Conservation (phyloP, 2,888 invertebrate species). For the Xylota sylvarum region DNA sequence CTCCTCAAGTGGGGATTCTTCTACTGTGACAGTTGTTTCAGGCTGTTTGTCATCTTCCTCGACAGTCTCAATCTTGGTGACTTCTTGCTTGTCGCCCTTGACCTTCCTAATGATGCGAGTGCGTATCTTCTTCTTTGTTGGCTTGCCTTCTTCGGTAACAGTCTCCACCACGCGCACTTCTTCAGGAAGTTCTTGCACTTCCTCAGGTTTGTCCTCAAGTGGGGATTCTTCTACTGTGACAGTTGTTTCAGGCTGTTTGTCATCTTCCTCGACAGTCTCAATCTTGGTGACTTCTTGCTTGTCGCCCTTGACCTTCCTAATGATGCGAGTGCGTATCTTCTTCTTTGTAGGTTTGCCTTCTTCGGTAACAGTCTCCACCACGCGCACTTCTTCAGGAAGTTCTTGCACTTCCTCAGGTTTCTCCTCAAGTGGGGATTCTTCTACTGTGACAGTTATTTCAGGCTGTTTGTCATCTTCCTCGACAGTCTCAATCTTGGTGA, state of each 20-base stretch:
- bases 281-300: slow-evolving; percentile 85
- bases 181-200: slow-evolving; percentile 42
- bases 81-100: slow-evolving; percentile 55
- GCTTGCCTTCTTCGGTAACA: slow-evolving; percentile 47
- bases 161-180: slow-evolving; percentile 36
- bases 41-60: slow-evolving; percentile 59
- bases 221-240: slow-evolving; percentile 45
- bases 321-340: slow-evolving; percentile 84
- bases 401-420: slow-evolving; percentile 80
- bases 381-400: slow-evolving; percentile 80
- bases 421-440: slow-evolving; percentile 79
- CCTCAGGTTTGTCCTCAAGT: slow-evolving; percentile 44
- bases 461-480: slow-evolving; percentile 34
- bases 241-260: slow-evolving; percentile 57
- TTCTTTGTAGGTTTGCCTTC: slow-evolving; percentile 83
- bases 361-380: slow-evolving; percentile 81
- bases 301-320: slow-evolving; percentile 84
- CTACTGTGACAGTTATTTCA: slow-evolving; percentile 79
- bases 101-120: slow-evolving; percentile 51
- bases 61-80: slow-evolving; percentile 60
- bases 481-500: slow-evolving; percentile 36
- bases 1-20: slow-evolving; percentile 43
- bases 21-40: slow-evolving; percentile 56
- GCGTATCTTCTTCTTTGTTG: slow-evolving; percentile 47
- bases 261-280: slow-evolving; percentile 76